Base-by-base conservation (phyloP, 1,140 invertebrate genomes). In the Lordiphosa mommai region DNA sequence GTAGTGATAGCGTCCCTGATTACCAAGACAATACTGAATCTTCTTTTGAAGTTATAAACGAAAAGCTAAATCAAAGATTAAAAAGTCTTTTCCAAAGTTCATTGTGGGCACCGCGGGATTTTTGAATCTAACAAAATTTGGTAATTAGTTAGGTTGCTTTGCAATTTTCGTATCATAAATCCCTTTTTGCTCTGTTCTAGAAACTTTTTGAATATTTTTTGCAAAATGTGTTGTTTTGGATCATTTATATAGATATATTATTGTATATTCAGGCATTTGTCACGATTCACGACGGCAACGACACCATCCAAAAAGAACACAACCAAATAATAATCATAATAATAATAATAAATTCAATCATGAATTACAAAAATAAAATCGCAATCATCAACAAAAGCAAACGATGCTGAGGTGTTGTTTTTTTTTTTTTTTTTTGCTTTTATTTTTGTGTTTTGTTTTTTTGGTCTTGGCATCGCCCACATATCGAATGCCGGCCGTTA, bases 351-450 rank as follows among this genome's bases (percentile, higher is more conserved):
- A 68, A 77, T 69, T 64, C 41, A 77, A 70, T 80, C 77, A 84
- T 82, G 71, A 80, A 82, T 82, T 82, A 71, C 77, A 52, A 80
- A 80, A 80, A 80, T 80, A 80, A 80, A 82, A 67, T 60, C 52
- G 67, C 57, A 80, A 80, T 80, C 76, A 80, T 82, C 72, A 36
- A n/a, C 46, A 41, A 52, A 32, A 46, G 46, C 60, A 29, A 47
- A 34, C 29, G 37, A 41, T 51, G 55, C 38, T 63, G 48, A 79
- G 73, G 73, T 79, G 73, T 63, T 76, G 60, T 70, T 41, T 14
- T 66, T 17, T 37, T 48, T 14, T 10, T 23, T 41, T 50, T 57
- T 70, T 64, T 34, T 16, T 63, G 12, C n/a, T n/a, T 69, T 46
- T 20, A 60, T 16, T 47, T 47, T 27, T n/a, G 5, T 41, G 44